phyloP scores from a whole-genome alignment of 2,888 invertebrate species.

The Sipha maydis region DNA sequence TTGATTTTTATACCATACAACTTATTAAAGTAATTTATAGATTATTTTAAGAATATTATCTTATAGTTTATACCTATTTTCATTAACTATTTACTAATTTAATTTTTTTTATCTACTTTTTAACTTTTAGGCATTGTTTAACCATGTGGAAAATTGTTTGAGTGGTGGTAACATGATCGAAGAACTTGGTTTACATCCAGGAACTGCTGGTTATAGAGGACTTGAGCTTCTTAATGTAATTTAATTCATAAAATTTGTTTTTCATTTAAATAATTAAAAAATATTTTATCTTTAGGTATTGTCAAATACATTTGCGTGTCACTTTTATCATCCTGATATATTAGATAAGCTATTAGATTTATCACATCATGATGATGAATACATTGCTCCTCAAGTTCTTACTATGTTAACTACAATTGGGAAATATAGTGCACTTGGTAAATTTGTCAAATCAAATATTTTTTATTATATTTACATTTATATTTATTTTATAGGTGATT shows the following conservation, averaged over 20 bases:
- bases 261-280: not conserved
- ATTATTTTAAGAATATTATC: no score
- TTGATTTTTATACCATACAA: no score
- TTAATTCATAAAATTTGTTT: conserved; percentile 57
- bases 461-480: not conserved
- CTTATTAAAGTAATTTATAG: no score
- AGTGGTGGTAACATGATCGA: conserved; percentile 77
- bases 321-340: conserved; percentile 88
- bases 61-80: no score
- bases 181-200: conserved; percentile 82
- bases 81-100: not conserved
- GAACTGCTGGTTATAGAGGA: conserved; percentile 88
- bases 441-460: conserved; percentile 67
- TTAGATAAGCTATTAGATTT: conserved; percentile 80
- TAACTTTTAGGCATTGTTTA: conserved; percentile 69
- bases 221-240: conserved; percentile 83
- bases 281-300: conserved; percentile 73
- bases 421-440: conserved; percentile 84
- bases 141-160: conserved; percentile 78
- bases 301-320: conserved; percentile 91
- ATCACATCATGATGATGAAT: conserved; percentile 83
- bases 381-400: conserved; percentile 82
- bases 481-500: conserved; percentile 40
- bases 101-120: not conserved
- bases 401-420: conserved; percentile 88